These are phyloP conservation scores for Odontamblyopus lacepedii DNA, from an alignment of 2,797 vertebrate genomes.

Conservation along the genomic window DNA sequence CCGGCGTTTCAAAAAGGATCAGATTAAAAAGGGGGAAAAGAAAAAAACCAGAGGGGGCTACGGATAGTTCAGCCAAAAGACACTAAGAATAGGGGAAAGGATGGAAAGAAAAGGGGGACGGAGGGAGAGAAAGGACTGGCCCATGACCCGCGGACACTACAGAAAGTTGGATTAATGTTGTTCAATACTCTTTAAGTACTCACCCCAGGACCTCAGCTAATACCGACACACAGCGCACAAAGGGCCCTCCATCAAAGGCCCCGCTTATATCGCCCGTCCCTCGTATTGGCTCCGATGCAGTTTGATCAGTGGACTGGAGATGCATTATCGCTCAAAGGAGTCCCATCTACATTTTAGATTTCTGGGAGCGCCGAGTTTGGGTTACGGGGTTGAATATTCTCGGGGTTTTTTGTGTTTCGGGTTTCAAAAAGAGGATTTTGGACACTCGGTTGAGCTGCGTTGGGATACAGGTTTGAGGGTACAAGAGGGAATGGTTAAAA, in stretches of 20 bases:
- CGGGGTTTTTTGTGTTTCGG: no score
- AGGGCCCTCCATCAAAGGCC: conserved; percentile 4
- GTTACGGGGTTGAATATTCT: background rate
- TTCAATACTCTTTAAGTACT: conserved; percentile 81
- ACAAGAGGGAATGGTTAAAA: background rate
- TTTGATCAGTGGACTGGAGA: conserved; percentile 9
- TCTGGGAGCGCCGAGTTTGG: background rate
- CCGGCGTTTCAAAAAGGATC: conserved; percentile 44
- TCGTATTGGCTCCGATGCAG: conserved; percentile 23
- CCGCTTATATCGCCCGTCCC: background rate
- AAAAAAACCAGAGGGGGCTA: conserved; percentile 29
- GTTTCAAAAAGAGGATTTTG: background rate
- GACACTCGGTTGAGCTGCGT: background rate
- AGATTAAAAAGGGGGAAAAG: conserved; percentile 53
- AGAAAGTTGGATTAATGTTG: conserved; percentile 83
- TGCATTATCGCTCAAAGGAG: background rate
- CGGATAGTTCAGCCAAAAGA: conserved; percentile 68
- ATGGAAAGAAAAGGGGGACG: conserved; percentile 47
- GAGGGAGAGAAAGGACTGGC: conserved; percentile 60
- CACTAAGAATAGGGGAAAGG: conserved; percentile 49
- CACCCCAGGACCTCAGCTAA: conserved; percentile 78
- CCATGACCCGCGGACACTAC: conserved; percentile 81
- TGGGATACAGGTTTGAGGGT: background rate
- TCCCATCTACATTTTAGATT: background rate
- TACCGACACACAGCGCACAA: conserved; percentile 46